Base-by-base conservation (phyloP, 2,888 invertebrate species). In the Caenorhabditis parvicauda region DNA sequence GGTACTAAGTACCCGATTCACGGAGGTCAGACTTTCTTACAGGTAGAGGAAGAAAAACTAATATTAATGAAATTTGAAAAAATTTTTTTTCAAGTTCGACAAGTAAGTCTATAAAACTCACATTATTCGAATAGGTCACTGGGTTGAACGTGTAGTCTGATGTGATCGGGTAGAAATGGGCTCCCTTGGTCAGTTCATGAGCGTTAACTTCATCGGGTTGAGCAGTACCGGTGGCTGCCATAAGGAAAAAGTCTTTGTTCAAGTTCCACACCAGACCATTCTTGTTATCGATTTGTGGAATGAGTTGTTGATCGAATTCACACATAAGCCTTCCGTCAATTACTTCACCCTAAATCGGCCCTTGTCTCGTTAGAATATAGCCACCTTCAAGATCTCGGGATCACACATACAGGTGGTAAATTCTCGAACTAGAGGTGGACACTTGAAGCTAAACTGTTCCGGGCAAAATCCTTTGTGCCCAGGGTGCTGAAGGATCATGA, bases 181-280 rank as follows among this genome's bases (percentile, higher is more conserved):
- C 68, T 24, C 71, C 75, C 14, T 60, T 63, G 45, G 69, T 75
- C 44, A 75, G 67, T 54, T 77, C 77, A 49, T 77, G 77, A 2
- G 64, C 74, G 39, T 73, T 75, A 12, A 77, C 69, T 61, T 76
- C 76, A 62, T 76, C 76, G 2, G 78, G 76, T 46, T 79, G 77
- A 42, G 76, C 73, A 2, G 69, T 63, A 44, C 78, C 78, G 21
- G 78, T 78, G 2, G 78, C 78, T 12, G 74, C 78, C 62, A 78
- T 68, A 37, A 78, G 54, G 59, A 61, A 79, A 49, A 67, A 77
- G 6, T 69, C 65, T 24, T 59, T 45, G 52, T 78, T 70, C 35
- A 78, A 48, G 54, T 68, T 64, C 72, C 72, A 74, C 27, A 79
- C 63, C 14, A 69, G 43, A 2, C 71, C 75, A 44, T 69, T 59